These are phyloP conservation scores for Biston stratarius DNA, from an alignment of 2,888 invertebrate species.

Conservation along the genomic window DNA sequence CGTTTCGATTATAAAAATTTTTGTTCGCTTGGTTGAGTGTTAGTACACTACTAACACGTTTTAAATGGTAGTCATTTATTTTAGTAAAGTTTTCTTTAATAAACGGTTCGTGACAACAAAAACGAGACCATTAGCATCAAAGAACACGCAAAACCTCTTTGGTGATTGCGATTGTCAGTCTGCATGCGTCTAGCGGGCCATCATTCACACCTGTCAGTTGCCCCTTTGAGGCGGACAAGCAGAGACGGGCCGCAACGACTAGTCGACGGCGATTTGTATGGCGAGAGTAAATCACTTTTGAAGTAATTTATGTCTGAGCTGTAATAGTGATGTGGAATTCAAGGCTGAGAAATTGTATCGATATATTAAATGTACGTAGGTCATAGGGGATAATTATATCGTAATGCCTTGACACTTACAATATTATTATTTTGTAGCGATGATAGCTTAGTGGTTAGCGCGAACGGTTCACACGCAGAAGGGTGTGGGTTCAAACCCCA, in stretches of 20 bases:
- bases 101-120: conserved; percentile 52
- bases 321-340: conserved; percentile 63
- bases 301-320: conserved; percentile 78
- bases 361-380: background rate
- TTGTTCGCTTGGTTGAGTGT: conserved; percentile 41
- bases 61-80: conserved; percentile 27
- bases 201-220: conserved; percentile 79
- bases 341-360: conserved; percentile 31
- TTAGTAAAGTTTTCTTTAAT: conserved; percentile 53
- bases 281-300: conserved; percentile 82
- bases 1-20: conserved; percentile 49
- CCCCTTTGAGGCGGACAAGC: conserved; percentile 66
- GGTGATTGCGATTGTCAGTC: conserved; percentile 73
- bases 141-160: conserved; percentile 61
- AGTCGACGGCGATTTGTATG: conserved; percentile 77
- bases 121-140: conserved; percentile 72
- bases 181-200: conserved; percentile 64
- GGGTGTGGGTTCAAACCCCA: too few relatives aligned
- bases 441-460: too few relatives aligned
- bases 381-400: background rate
- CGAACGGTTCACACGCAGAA: too few relatives aligned
- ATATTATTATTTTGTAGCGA: too few relatives aligned
- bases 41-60: conserved; percentile 36
- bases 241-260: conserved; percentile 73
- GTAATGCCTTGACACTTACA: background rate